Conservation (phyloP, 2,888 invertebrate genomes). For the Aromia moschata region DNA sequence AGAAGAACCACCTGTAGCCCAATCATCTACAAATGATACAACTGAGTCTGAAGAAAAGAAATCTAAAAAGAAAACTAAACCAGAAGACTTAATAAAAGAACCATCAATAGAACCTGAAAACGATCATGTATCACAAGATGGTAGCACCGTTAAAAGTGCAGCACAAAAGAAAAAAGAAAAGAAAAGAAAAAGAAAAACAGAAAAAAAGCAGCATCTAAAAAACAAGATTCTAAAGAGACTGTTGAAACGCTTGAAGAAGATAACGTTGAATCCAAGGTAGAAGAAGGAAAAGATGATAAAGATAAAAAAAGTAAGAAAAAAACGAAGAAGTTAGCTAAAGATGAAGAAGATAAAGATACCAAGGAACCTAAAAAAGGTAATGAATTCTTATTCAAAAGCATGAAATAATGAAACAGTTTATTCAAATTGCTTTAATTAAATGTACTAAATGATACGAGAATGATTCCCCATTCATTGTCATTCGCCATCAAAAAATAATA, state of each 20-base stretch:
- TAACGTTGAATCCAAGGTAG: conserved; percentile 59
- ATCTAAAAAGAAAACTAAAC: conserved; percentile 39
- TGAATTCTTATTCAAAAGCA: too few species aligned
- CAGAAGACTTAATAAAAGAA: conserved; percentile 44
- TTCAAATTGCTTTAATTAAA: too few species aligned
- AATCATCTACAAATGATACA: conserved; percentile 51
- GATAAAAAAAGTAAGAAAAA: conserved; percentile 52
- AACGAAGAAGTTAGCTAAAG: conserved; percentile 50
- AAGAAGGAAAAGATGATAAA: conserved; percentile 59
- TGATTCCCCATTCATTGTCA: too few species aligned
- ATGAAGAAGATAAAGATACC: conserved; percentile 55
- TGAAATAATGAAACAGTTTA: too few species aligned
- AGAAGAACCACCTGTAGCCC: conserved; percentile 45
- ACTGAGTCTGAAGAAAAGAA: conserved; percentile 54
- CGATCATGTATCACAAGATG: conserved; percentile 67
- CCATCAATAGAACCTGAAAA: conserved; percentile 52
- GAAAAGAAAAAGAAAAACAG: conserved; percentile 80
- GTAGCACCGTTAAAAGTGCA: conserved; percentile 76
- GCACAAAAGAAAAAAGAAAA: conserved; percentile 92
- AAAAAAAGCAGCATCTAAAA: conserved; percentile 77
- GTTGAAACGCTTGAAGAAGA: conserved; percentile 34
- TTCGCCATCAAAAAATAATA: too few species aligned
- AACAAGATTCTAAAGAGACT: conserved; percentile 37
- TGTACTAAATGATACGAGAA: too few species aligned
- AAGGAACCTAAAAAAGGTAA: conserved; percentile 67